phyloP scores from a whole-genome alignment of 2,797 vertebrate genomes.

The Typhlichthys eigenmanni region DNA sequence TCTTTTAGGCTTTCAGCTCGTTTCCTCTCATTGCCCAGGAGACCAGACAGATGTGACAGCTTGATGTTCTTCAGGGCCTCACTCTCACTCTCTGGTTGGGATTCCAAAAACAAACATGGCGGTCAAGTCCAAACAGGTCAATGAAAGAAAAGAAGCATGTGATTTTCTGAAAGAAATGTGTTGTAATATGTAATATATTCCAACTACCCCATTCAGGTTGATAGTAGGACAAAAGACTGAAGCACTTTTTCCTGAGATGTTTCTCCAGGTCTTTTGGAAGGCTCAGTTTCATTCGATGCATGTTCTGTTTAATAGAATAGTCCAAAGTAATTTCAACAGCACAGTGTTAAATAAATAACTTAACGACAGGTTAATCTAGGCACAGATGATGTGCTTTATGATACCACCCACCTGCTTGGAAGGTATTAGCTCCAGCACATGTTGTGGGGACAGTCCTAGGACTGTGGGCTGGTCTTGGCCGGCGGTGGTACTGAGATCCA shows the following conservation, averaged over 20 bases:
- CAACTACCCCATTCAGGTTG: constrained; percentile 80
- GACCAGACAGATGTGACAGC: constrained; percentile 74
- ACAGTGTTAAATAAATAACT: no score
- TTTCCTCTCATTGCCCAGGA: constrained; percentile 75
- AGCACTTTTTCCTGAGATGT: constrained; percentile 78
- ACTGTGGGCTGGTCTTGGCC: constrained; percentile 58
- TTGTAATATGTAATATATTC: background rate
- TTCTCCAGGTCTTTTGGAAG: constrained; percentile 77
- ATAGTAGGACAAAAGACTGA: constrained; percentile 77
- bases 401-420: constrained; percentile 69
- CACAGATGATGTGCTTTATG: background rate
- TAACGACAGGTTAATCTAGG: no score
- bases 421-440: constrained; percentile 78
- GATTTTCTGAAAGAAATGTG: no score
- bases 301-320: constrained; percentile 65
- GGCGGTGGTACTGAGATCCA: constrained; percentile 64
- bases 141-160: rapidly evolving
- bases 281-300: constrained; percentile 71
- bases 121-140: background rate
- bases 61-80: constrained; percentile 78
- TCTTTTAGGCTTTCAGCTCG: constrained; percentile 69
- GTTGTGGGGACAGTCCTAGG: constrained; percentile 73
- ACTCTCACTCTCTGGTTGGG: constrained; percentile 75
- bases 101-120: constrained; percentile 1
- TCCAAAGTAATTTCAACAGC: background rate